phyloP scores from a whole-genome alignment of 2,113 vertebrate genomes.

The Pelodiscus sinensis region DNA sequence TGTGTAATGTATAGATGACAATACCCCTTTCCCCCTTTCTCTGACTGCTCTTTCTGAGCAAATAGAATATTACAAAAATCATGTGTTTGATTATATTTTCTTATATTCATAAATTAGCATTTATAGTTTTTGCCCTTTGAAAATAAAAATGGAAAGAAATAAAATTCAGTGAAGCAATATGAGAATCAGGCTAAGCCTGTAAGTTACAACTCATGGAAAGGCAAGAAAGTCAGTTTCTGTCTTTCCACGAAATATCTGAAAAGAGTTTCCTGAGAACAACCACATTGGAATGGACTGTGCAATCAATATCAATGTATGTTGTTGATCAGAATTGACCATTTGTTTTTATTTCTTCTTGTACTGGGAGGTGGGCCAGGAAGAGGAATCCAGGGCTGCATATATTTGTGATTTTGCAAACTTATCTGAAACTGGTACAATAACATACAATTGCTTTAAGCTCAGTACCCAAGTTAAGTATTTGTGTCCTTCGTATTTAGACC shows the following conservation, averaged over 20 bases:
- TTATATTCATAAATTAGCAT: neutral
- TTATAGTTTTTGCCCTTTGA: neutral
- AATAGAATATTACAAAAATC: neutral
- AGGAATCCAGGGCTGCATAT: neutral
- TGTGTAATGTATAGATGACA: neutral
- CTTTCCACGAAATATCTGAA: neutral
- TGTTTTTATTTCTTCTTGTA: neutral
- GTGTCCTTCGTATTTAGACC: neutral
- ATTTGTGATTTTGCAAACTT: neutral
- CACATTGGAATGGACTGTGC: accelerated
- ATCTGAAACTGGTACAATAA: neutral
- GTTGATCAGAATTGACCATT: neutral
- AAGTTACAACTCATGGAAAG: neutral
- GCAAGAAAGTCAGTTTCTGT: neutral
- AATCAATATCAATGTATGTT: neutral
- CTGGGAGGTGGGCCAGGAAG: neutral
- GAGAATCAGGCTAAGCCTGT: neutral
- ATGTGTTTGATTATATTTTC: neutral
- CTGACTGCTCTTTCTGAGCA: neutral
- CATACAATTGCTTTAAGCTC: neutral
- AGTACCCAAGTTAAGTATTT: neutral
- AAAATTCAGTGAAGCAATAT: neutral
- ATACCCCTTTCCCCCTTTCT: neutral
- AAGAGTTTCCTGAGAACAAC: neutral
- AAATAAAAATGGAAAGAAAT: neutral